Percentiles rank a stretch among this genome's conserved stretches.
Conservation (phyloP, 2,113 vertebrate species). For the Bujurquina vittata region DNA sequence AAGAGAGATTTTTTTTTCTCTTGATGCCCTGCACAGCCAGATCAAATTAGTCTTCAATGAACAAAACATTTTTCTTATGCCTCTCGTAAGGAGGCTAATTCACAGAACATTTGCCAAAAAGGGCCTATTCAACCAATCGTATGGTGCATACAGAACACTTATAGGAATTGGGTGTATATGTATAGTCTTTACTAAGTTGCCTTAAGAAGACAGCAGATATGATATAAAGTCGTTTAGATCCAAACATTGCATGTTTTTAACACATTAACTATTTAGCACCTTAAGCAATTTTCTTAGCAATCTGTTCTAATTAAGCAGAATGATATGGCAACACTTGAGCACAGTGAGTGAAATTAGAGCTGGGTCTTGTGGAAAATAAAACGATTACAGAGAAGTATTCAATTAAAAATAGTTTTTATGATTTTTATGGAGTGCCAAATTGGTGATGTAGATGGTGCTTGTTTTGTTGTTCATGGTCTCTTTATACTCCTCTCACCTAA, state of each 20-base stretch:
- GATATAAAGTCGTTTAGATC: background rate
- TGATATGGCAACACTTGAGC: background rate
- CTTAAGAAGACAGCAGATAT: background rate
- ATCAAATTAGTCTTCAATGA: background rate
- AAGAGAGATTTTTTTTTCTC: background rate
- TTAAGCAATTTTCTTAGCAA: background rate
- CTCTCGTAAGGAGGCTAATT: background rate
- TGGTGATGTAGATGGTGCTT: background rate
- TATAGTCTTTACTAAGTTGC: background rate
- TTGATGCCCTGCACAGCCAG: slow-evolving; percentile 1
- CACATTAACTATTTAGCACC: background rate
- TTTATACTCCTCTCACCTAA: background rate
- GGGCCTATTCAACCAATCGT: background rate
- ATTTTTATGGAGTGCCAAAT: background rate
- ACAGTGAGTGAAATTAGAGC: background rate
- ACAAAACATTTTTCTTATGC: background rate
- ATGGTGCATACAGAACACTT: background rate
- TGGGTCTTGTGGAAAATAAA: too few relatives aligned
- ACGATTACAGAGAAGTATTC: too few relatives aligned
- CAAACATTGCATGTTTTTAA: background rate
- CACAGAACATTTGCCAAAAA: background rate
- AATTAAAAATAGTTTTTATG: background rate
- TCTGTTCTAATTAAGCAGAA: background rate
- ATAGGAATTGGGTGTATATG: background rate
- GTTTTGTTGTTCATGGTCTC: background rate